Evolutionary conservation across 2,113 vertebrate genomes (phyloP), one percentile per base, ranked within the genome.

Genomic region (Oryzias celebensis): DNA sequence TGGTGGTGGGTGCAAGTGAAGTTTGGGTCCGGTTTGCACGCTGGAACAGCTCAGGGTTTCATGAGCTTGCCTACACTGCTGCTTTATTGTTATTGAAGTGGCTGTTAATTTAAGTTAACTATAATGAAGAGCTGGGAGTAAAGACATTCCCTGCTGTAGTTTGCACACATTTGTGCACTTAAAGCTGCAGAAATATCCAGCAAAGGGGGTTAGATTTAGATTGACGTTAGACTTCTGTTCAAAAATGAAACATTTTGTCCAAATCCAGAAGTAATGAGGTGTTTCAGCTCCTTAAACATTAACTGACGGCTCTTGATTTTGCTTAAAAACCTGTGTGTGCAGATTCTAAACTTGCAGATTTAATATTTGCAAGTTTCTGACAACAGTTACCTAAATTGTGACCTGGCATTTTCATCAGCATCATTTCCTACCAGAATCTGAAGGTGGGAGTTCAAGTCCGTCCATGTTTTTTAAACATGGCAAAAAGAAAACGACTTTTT

Each of bases 41-140:
- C 69, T 85, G 81, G 78, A 86, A 89, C 75, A 62, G 68, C 66
- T 82, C 65, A 84, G 81, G 49, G 54, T 78, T 87, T 89, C 77
- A 86, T 88, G 85, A 73, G 82, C 45, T 51, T 73, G 52, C 68
- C 79, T 71, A 60, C 43, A 53, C 59, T 65, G 61, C 65, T 68
- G 65, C 68, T 88, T 84, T 88, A 85, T 82, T 73, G 87, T 82
- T 77, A 68, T 64, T 90, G 77, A 88, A 81, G 86, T 85, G 75
- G 77, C 70, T 70, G 58, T 78, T 88, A 70, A 87, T 83, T 82
- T 57, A 71, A 77, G 61, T 65, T 69, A 80, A 86, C 73, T 76
- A 77, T 82, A 85, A 85, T 83, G 65, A 67, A 70, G 72, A 81
- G 57, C 58, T 65, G 62, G 59, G 16, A 28, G 42, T 17, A 52